phyloP scores from a whole-genome alignment of 2,888 invertebrate genomes.

The Cataglyphis cursor region DNA sequence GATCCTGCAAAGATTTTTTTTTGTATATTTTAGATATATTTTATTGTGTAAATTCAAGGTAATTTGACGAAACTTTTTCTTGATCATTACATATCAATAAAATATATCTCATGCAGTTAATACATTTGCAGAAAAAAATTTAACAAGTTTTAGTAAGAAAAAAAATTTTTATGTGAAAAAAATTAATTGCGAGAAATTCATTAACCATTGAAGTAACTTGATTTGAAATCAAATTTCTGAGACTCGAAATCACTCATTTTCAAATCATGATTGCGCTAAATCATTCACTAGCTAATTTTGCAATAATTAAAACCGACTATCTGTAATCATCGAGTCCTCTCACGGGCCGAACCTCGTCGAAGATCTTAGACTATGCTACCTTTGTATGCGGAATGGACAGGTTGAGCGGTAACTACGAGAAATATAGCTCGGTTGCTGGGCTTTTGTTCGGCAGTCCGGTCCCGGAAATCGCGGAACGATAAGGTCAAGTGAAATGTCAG shows the following conservation, averaged over 20 bases:
- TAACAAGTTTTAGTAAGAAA: not conserved
- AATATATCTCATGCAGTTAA: not conserved
- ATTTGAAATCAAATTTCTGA: not conserved
- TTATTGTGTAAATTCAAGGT: conserved; percentile 5
- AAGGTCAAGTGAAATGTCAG: conserved; percentile 92
- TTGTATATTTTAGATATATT: not conserved
- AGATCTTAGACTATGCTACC: conserved; percentile 87
- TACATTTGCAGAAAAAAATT: not conserved
- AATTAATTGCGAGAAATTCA: not conserved
- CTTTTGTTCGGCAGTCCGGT: conserved; percentile 87
- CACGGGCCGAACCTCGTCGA: conserved; percentile 49
- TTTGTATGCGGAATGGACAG: conserved; percentile 92
- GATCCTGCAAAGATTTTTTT: not conserved
- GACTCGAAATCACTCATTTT: too few species aligned
- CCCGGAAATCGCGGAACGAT: conserved; percentile 88
- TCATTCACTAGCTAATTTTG: not conserved
- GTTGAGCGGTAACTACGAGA: conserved; percentile 90
- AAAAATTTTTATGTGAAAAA: not conserved
- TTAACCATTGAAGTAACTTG: conserved; percentile 9
- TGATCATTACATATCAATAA: not conserved
- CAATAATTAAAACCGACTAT: conserved; percentile 1
- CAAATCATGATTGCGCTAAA: not conserved
- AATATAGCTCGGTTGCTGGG: conserved; percentile 85
- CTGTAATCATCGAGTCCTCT: conserved; percentile 59
- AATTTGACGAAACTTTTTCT: conserved; percentile 4